Base-by-base conservation (phyloP, 2,797 vertebrate genomes). In the Trachurus trachurus region DNA sequence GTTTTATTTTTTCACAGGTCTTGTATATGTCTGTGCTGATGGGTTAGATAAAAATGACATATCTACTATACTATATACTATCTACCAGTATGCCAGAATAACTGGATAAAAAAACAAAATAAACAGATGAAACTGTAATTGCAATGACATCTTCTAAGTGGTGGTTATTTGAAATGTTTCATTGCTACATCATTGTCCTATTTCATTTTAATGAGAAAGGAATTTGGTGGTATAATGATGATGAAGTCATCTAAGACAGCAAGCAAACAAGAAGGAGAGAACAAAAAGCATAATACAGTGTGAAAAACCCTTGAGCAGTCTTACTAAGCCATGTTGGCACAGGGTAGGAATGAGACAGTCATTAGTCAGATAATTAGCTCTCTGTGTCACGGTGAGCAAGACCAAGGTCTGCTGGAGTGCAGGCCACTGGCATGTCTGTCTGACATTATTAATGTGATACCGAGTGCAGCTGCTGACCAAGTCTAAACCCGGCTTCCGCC, bases 281-380 rank as follows among this genome's bases (percentile, higher is more conserved):
- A 74, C 40, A 40, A 49, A 58, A 76, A 42, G 9, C 21, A 53
- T 60, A 52, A 64, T 52, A 58, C 40, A 31, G 69, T 78, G 53
- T 70, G 49, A 57, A 81, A 81, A 81, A 71, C n/a, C 29, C 39
- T 26, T n/a, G 6, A 76, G 26, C 58, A 60, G 40, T 67, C 71
- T 80, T 19, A 63, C 66, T 22, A 9, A 65, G 31, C 49, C 4
- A 19, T 31, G 59, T 62, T 75, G 71, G 70, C 72, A 50, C 66
- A 61, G 66, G 22, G 60, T 63, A 70, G 65, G 54, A 89, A 80
- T 57, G 39, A 81, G 86, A 76, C 69, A 62, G 71, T 87, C 89
- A 92, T 93, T 92, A 91, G 78, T 87, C 81, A 72, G 78, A 88
- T 89, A 87, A 90, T 89, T 83, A 88, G 66, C 68, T 86, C 70